Base-by-base conservation (phyloP, 2,888 invertebrate species). In the Apotomis turbidana region DNA sequence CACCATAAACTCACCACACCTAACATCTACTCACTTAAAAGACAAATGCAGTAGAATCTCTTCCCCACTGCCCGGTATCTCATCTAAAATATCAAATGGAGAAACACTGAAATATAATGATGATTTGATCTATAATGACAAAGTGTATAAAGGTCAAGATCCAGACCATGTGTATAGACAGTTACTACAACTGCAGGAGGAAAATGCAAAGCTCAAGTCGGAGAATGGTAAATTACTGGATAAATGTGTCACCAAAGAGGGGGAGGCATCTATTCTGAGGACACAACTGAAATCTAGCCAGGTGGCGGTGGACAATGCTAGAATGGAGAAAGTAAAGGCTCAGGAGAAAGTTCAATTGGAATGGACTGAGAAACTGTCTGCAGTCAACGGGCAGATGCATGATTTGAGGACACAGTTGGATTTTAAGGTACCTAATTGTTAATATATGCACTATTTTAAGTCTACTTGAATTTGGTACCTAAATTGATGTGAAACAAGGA, bases 231-330 rank as follows among this genome's bases (percentile, higher is more conserved):
- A 90, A 75, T 79, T 93, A 54, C 76, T 90, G 57, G 92, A 94
- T 59, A 90, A 94, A 83, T 94, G 90, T 86, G 88, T 93, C 0
- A 94, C 93, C 0, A 95, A 94, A 78, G 94, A 94, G 79, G 95
- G 94, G 0, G 95, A 95, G 80, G 93, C 94, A 0, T 90, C 94
- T 5, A 94, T 95, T 78, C 81, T 95, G 70, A 84, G 95, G 12
- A 90, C 90, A 3, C 94, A 95, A 80, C 79, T 95, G 68, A 93
- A 94, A 75, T 88, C 91, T 41, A 88, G 88, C 67, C 94, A 93
- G 77, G 78, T 83, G 0, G 86, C 90, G 0, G 86, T 89, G 10
- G 93, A 94, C 72, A 88, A 86, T 78, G 94, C 91, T 0, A 79
- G 91, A 58, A 71, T 93, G 73, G 93, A 94, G 60, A 89, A 89